Evolutionary conservation across 2,797 vertebrate genomes (phyloP), one percentile per base, ranked within the genome.

Genomic region (Enteromius mattozi): DNA sequence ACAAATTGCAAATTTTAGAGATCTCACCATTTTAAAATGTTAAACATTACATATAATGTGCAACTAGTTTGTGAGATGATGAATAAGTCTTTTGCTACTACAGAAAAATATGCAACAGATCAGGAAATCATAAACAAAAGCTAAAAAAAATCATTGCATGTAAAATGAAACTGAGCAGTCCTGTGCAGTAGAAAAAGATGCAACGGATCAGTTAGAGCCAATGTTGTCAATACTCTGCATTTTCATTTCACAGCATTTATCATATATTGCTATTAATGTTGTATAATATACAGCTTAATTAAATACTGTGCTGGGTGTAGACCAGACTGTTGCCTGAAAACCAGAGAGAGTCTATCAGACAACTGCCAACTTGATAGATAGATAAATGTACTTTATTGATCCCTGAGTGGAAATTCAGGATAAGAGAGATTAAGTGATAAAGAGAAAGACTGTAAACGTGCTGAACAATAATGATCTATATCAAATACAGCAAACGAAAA

Each of bases 321-420:
- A 82, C 81, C 30, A 59, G 82, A 83, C 40, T 70, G 68, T 42
- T 77, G 74, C n/a, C 81, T 69, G 47, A 78, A 83, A 83, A 59
- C 49, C 63, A 78, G 33, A 74, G 56, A 82, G 70, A 78, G 71
- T 54, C 63, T 59, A 83, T 83, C 63, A 78, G 81, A 76, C 72
- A 69, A 83, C 47, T 83, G 82, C 82, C 82, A 83, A 24, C 74
- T 69, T 78, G 82, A 83, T 83, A 35, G 74, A 83, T 83, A 78
- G 63, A 83, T 78, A 83, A 78, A 83, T 83, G 74, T 83, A 70
- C 74, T 83, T 78, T 70, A 78, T 83, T 83, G 82, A 83, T 83
- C 74, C 82, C 24, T 2, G 74, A 78, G 65, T 69, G 74, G 65
- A 78, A 83, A 83, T 78, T 83, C 49, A 78, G 74, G 82, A 83